Percentiles rank a stretch among this genome's conserved stretches.
Evolutionary conservation across 2,888 invertebrate species (phyloP).

Genomic region (Slavum lentiscoides): DNA sequence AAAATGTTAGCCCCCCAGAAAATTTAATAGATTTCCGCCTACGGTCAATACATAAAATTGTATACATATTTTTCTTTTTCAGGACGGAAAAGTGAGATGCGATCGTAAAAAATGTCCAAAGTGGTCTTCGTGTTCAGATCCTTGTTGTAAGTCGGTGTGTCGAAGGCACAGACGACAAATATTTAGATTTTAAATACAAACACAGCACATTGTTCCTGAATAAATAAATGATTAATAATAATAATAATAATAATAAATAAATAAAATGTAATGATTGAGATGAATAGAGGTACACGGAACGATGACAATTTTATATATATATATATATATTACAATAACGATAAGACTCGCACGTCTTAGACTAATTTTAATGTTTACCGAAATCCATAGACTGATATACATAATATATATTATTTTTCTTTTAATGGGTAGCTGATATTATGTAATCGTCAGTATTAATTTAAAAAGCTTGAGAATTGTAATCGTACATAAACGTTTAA

Average conservation of each 20-base stretch:
- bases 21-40: too few species aligned
- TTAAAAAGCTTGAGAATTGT: constrained; percentile 34
- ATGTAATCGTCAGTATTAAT: constrained; percentile 53
- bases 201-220: constrained; percentile 46
- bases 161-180: constrained; percentile 35
- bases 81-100: constrained; percentile 82
- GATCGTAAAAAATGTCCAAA: constrained; percentile 80
- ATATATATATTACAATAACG: constrained; percentile 30
- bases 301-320: constrained; percentile 22
- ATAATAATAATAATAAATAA: constrained; percentile 3
- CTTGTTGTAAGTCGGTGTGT: constrained; percentile 63
- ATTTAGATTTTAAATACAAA: constrained; percentile 30
- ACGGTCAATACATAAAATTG: too few species aligned
- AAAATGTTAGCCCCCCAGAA: too few species aligned
- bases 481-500: constrained; percentile 27
- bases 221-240: constrained; percentile 12
- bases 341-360: constrained; percentile 31
- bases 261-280: constrained; percentile 2
- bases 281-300: constrained; percentile 23
- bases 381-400: constrained; percentile 53
- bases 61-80: constrained; percentile 57
- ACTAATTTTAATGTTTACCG: constrained; percentile 49
- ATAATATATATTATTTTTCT: constrained; percentile 52
- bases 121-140: constrained; percentile 71
- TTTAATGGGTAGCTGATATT: constrained; percentile 51